Evolutionary conservation across 2,797 vertebrate genomes (phyloP).

Genomic region (Anguilla pacifica): DNA sequence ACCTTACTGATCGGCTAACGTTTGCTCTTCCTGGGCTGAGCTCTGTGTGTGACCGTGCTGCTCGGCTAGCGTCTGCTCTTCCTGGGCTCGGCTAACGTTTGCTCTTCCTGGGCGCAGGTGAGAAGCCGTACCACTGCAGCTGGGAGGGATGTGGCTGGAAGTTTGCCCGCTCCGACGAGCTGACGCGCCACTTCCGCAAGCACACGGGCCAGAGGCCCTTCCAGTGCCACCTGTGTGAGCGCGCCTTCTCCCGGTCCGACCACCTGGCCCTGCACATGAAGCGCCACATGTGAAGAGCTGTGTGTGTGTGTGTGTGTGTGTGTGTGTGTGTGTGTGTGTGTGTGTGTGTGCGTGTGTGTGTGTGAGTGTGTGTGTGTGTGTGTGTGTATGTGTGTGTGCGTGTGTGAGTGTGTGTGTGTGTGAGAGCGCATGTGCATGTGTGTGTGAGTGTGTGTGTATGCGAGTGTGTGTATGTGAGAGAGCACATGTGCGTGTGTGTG

Average conservation of each 20-base stretch:
- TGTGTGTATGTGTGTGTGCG: too few species aligned
- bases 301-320: not conserved
- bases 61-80: too few species aligned
- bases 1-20: too few species aligned
- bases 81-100: too few species aligned
- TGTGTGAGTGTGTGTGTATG: too few species aligned
- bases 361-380: too few species aligned
- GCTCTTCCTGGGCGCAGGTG: constrained; percentile 68
- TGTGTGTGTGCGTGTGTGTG: too few species aligned
- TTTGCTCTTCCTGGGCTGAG: too few species aligned
- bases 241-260: constrained; percentile 93
- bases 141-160: constrained; percentile 98
- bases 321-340: too few species aligned
- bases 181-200: constrained; percentile 94
- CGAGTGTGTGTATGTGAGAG: not conserved
- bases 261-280: constrained; percentile 97
- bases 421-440: too few species aligned
- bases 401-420: too few species aligned
- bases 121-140: constrained; percentile 95
- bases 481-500: not conserved
- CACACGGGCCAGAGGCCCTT: constrained; percentile 94
- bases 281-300: constrained; percentile 79
- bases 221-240: constrained; percentile 93
- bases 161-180: constrained; percentile 91
- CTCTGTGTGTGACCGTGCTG: too few species aligned